A percentile compares a stretch with the other conserved stretches of the same genome.
phyloP scores from a whole-genome alignment of 2,113 vertebrate genomes.

The Garra rufa region DNA sequence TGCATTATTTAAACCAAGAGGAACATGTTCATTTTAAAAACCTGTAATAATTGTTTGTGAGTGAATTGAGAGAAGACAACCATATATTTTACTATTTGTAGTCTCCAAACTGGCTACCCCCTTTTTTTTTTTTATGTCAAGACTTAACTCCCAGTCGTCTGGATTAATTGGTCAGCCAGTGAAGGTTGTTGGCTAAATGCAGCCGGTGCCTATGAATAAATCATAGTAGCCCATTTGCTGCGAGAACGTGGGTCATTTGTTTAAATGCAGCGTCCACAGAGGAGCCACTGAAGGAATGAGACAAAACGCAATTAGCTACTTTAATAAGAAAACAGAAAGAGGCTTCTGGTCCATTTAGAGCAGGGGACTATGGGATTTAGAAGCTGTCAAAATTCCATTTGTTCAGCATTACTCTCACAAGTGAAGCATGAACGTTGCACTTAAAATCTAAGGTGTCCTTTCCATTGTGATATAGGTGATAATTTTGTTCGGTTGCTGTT shows the following conservation, averaged over 20 bases:
- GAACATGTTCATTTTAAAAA: constrained; percentile 17
- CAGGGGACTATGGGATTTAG: constrained; percentile 63
- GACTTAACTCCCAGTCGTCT: constrained; percentile 28
- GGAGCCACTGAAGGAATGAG: constrained; percentile 66
- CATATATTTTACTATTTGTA: constrained; percentile 6
- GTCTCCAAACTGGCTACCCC: constrained; percentile 14
- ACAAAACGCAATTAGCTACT: constrained; percentile 73
- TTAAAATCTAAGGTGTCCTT: constrained; percentile 26
- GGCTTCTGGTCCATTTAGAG: constrained; percentile 52
- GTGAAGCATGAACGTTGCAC: constrained; percentile 32
- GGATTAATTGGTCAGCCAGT: constrained; percentile 48
- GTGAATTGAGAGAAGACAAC: neutral
- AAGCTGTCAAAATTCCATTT: constrained; percentile 63
- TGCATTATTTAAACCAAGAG: constrained; percentile 45
- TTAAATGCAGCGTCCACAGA: constrained; percentile 67
- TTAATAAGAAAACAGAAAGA: constrained; percentile 72
- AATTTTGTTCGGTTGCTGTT: neutral
- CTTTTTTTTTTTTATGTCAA: constrained; percentile 22
- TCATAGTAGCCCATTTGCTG: constrained; percentile 65
- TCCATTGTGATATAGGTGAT: neutral
- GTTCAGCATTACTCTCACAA: constrained; percentile 47
- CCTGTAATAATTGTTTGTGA: too few relatives aligned
- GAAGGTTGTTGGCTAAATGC: constrained; percentile 53
- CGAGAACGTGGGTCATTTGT: constrained; percentile 68
- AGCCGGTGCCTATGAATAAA: constrained; percentile 70